phyloP scores from a whole-genome alignment of 2,888 invertebrate genomes.

The Dorcus parallelipipedus region DNA sequence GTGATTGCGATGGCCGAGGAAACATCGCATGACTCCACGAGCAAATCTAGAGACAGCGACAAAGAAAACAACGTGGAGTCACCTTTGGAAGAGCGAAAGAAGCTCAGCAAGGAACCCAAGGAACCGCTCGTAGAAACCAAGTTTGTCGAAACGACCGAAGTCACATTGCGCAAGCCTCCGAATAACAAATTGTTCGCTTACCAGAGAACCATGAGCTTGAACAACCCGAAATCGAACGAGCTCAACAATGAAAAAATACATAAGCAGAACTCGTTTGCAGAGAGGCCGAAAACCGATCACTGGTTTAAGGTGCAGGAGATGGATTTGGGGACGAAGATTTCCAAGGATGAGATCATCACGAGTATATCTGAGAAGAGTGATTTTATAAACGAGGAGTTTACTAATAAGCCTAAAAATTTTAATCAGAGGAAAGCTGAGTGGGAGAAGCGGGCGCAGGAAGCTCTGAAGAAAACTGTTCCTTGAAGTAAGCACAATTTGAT shows the following conservation, averaged over 20 bases:
- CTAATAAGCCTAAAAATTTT: conserved; percentile 66
- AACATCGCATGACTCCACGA: conserved; percentile 48
- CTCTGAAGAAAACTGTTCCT: conserved; percentile 55
- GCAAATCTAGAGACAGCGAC: conserved; percentile 66
- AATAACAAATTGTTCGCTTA: conserved; percentile 20
- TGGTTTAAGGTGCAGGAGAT: conserved; percentile 17
- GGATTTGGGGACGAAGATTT: conserved; percentile 11
- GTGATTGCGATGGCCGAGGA: conserved; percentile 51
- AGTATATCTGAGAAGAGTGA: conserved; percentile 34
- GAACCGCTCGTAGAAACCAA: conserved; percentile 35
- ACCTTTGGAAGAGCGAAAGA: conserved; percentile 50
- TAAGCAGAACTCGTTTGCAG: conserved; percentile 38
- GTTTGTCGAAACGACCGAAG: conserved; percentile 32
- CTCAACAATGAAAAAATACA: conserved; percentile 35
- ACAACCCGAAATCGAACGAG: conserved; percentile 31
- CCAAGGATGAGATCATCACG: conserved; percentile 26
- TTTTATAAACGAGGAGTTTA: conserved; percentile 36
- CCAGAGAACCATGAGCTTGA: conserved; percentile 37
- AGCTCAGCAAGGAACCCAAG: conserved; percentile 30
- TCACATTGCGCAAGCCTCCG: conserved; percentile 37
- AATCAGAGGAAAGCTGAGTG: conserved; percentile 73
- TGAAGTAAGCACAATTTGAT: conserved; percentile 19
- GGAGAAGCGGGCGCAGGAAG: conserved; percentile 74
- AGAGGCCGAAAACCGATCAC: conserved; percentile 42
- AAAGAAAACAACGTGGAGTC: conserved; percentile 65